Conservation (phyloP, 1,140 invertebrate genomes). For the Drosophila sp. region DNA sequence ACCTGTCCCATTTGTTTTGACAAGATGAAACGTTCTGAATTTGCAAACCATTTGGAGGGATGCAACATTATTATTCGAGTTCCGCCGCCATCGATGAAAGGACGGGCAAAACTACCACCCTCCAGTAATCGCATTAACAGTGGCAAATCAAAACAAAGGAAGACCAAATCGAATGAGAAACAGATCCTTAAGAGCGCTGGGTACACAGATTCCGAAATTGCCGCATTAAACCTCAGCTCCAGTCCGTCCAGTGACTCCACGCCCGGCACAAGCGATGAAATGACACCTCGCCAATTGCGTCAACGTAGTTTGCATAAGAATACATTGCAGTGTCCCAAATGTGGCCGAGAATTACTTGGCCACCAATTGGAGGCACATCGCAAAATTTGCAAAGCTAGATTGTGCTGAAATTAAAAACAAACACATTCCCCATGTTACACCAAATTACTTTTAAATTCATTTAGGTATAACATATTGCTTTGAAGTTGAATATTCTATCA, state of each 20-base stretch:
- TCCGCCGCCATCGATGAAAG: conserved; percentile 45
- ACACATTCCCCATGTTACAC: not conserved
- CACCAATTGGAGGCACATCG: conserved; percentile 59
- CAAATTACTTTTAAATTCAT: not conserved
- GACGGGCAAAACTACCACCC: not conserved
- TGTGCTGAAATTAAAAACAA: not conserved
- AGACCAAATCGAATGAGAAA: conserved; percentile 14
- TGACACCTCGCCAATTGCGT: conserved; percentile 58
- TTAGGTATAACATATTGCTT: no score
- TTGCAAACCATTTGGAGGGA: conserved; percentile 75
- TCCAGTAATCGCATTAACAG: not conserved
- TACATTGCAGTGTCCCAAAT: conserved; percentile 87
- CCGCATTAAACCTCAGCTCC: conserved; percentile 35
- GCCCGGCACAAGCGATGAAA: conserved; percentile 9
- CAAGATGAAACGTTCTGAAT: conserved; percentile 58
- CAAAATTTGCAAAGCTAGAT: conserved; percentile 21
- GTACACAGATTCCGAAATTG: conserved; percentile 58
- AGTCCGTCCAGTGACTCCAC: conserved; percentile 51
- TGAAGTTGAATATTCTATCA: no score
- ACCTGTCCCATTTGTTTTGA: conserved; percentile 84
- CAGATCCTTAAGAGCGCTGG: conserved; percentile 52
- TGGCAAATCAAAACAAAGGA: not conserved
- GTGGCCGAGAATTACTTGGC: conserved; percentile 84
- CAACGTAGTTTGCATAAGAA: conserved; percentile 53
- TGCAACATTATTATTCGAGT: conserved; percentile 68